Conservation (phyloP, 2,888 invertebrate genomes). For the Eupithecia tripunctaria region DNA sequence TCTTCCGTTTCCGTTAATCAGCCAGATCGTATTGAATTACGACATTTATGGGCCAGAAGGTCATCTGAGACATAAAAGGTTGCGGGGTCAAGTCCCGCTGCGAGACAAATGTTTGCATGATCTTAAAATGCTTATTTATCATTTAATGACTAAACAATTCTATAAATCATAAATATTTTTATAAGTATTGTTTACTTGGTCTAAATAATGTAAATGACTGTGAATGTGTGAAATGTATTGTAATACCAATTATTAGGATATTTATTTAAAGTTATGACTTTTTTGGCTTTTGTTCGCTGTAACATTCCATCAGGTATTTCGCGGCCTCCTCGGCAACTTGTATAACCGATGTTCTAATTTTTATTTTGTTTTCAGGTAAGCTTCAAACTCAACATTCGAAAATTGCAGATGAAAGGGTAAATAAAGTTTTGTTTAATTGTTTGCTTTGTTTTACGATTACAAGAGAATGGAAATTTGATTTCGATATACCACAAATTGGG, state of each 20-base stretch:
- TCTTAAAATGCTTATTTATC: neutral
- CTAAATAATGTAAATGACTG: no score
- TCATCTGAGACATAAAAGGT: neutral
- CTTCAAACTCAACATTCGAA: neutral
- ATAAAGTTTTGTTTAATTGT: neutral
- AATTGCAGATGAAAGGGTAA: constrained; percentile 16
- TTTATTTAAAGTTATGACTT: neutral
- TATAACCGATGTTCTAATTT: neutral
- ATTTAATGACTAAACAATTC: no score
- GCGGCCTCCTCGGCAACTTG: no score
- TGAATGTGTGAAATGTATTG: neutral
- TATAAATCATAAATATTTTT: no score
- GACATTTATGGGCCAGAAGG: neutral
- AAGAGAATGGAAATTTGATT: neutral
- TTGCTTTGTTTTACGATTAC: neutral
- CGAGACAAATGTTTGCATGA: neutral
- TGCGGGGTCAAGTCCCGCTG: neutral
- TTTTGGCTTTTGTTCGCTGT: neutral
- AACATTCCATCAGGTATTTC: neutral
- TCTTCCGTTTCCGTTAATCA: constrained; percentile 1
- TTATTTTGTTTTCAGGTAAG: constrained; percentile 33
- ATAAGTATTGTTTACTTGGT: no score
- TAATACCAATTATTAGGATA: neutral
- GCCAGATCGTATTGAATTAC: neutral
- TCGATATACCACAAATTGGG: neutral